phyloP scores from a whole-genome alignment of 1,140 invertebrate genomes.

The Leptinotarsa defecta region DNA sequence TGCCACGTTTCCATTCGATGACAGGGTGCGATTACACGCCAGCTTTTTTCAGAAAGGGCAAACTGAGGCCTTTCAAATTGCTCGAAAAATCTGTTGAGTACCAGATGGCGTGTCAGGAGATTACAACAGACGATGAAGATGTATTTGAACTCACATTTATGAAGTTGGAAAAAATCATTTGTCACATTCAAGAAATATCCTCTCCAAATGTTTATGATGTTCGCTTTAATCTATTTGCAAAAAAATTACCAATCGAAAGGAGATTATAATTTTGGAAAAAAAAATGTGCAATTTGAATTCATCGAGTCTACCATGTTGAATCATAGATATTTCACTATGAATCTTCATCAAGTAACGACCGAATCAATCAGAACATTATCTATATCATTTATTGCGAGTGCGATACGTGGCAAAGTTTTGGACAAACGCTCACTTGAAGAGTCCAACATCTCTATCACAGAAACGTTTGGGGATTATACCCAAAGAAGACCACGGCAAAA shows the following conservation, averaged over 20 bases:
- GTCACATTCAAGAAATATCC: too few relatives aligned
- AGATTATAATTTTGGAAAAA: constrained; percentile 9
- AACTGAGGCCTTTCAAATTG: too few relatives aligned
- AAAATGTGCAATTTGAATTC: constrained; percentile 17
- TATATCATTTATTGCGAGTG: constrained; percentile 23
- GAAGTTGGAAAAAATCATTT: too few relatives aligned
- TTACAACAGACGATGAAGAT: constrained; percentile 9
- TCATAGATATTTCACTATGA: too few relatives aligned
- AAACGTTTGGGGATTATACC: too few relatives aligned
- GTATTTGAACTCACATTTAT: background rate
- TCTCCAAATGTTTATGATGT: background rate
- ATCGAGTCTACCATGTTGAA: background rate
- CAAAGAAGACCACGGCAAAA: too few relatives aligned
- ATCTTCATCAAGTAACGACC: too few relatives aligned
- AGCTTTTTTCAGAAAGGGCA: too few relatives aligned
- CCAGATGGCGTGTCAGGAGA: background rate
- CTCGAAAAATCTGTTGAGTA: background rate
- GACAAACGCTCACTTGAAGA: constrained; percentile 24
- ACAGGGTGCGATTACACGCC: too few relatives aligned
- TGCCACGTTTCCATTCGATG: background rate
- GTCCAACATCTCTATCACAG: background rate
- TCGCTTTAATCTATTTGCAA: constrained; percentile 19
- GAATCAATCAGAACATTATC: background rate
- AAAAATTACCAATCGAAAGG: constrained; percentile 18
- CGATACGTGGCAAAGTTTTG: constrained; percentile 27